Evolutionary conservation across 2,888 invertebrate species (phyloP).

Genomic region (Drosophila differens): DNA sequence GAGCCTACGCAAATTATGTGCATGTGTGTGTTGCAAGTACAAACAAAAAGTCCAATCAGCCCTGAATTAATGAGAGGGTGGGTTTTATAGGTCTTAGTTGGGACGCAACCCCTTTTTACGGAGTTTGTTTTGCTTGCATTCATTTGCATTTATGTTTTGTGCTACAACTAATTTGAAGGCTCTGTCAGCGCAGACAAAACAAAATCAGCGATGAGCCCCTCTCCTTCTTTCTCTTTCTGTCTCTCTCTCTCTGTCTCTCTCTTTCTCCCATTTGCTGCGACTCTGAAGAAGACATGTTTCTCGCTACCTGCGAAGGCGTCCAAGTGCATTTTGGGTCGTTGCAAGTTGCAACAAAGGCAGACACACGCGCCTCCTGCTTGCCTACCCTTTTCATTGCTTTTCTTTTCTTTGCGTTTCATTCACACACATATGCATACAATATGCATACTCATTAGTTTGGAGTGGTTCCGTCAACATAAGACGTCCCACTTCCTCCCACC

Average conservation of each 20-base stretch:
- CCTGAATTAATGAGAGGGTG: constrained; percentile 70
- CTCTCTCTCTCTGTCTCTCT: neutral
- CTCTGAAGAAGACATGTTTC: constrained; percentile 61
- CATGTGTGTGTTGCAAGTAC: constrained; percentile 26
- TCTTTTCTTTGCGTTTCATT: neutral
- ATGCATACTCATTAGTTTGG: constrained; percentile 83
- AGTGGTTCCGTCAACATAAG: constrained; percentile 80
- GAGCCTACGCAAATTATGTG: constrained; percentile 12
- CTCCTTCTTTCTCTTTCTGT: neutral
- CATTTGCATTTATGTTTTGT: constrained; percentile 80
- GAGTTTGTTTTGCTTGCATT: constrained; percentile 57
- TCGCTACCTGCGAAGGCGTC: constrained; percentile 42
- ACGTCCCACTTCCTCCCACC: constrained; percentile 11
- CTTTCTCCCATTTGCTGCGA: neutral
- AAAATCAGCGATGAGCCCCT: constrained; percentile 59
- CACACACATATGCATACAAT: constrained; percentile 74
- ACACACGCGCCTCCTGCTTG: constrained; percentile 23
- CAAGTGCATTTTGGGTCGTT: constrained; percentile 71
- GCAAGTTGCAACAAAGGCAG: constrained; percentile 68
- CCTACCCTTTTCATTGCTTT: constrained; percentile 22
- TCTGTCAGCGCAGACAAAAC: constrained; percentile 69
- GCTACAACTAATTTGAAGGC: constrained; percentile 77
- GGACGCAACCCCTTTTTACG: constrained; percentile 17
- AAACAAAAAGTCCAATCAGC: constrained; percentile 79
- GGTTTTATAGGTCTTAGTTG: neutral